phyloP scores from a whole-genome alignment of 2,888 invertebrate genomes.

The Morpho achilles region DNA sequence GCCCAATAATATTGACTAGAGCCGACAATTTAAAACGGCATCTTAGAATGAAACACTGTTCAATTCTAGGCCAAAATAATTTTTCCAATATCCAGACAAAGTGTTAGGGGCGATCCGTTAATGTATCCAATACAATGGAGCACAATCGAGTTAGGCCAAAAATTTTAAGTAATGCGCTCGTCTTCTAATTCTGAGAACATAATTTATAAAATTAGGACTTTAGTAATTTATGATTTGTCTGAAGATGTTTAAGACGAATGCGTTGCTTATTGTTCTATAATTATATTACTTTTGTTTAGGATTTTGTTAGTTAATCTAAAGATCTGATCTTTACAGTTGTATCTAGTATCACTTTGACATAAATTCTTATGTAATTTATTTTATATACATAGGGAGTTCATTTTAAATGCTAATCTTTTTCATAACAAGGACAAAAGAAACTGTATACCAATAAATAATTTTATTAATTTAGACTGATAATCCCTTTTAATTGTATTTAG shows the following conservation, averaged over 20 bases:
- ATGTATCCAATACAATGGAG: too few species aligned
- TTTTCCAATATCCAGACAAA: slow-evolving; percentile 61
- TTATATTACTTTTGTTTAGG: not conserved
- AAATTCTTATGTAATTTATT: slow-evolving; percentile 4
- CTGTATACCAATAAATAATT: slow-evolving; percentile 1
- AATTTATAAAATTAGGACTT: not conserved
- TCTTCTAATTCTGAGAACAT: not conserved
- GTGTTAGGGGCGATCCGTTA: slow-evolving; percentile 36
- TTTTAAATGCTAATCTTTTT: not conserved
- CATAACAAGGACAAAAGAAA: slow-evolving; percentile 4
- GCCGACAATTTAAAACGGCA: slow-evolving; percentile 84
- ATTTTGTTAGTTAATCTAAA: not conserved
- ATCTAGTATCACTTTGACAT: not conserved
- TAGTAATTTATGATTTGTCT: not conserved
- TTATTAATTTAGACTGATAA: not conserved
- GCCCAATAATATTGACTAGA: slow-evolving; percentile 81
- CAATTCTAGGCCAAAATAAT: slow-evolving; percentile 57
- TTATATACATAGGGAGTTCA: slow-evolving; percentile 4
- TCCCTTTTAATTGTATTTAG: not conserved
- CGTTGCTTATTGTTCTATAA: not conserved
- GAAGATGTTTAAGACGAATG: slow-evolving; percentile 4
- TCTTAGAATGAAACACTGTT: slow-evolving; percentile 81
- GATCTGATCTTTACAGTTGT: slow-evolving; percentile 3
- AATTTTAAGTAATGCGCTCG: slow-evolving; percentile 8
- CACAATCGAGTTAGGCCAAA: slow-evolving; percentile 9